These are phyloP conservation scores for Chaetodon trifasciatus DNA, from an alignment of 2,797 vertebrate genomes.

Conservation along the genomic window DNA sequence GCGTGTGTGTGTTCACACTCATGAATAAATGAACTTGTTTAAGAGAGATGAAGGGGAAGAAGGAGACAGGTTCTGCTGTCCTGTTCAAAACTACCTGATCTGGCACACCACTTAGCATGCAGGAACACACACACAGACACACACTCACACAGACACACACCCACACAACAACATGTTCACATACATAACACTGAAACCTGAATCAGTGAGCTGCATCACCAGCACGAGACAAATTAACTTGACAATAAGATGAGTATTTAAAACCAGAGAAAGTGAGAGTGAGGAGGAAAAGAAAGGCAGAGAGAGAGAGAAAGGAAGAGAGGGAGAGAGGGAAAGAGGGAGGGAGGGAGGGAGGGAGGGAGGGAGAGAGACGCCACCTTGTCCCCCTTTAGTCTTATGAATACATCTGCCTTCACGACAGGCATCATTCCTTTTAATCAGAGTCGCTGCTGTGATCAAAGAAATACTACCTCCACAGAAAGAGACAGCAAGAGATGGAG, in stretches of 20 bases:
- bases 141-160: slow-evolving; percentile 15
- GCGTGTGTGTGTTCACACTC: slow-evolving; percentile 58
- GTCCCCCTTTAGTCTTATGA: slow-evolving; percentile 77
- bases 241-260: slow-evolving; percentile 40
- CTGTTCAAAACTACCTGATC: slow-evolving; percentile 79
- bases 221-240: slow-evolving; percentile 24
- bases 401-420: slow-evolving; percentile 75
- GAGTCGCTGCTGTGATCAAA: slow-evolving; percentile 82
- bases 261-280: slow-evolving; percentile 26
- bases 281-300: slow-evolving; percentile 31
- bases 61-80: slow-evolving; percentile 81
- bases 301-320: slow-evolving; percentile 37
- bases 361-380: slow-evolving; percentile 52
- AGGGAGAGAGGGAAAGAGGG: slow-evolving; percentile 38
- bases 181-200: slow-evolving; percentile 10
- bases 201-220: slow-evolving; percentile 24
- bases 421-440: slow-evolving; percentile 87
- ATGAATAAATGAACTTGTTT: slow-evolving; percentile 86
- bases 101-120: slow-evolving; percentile 69
- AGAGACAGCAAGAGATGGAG: slow-evolving; percentile 75
- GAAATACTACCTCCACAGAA: slow-evolving; percentile 76
- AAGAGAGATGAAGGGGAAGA: slow-evolving; percentile 80
- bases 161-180: slow-evolving; percentile 14
- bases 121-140: slow-evolving; percentile 42
- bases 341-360: slow-evolving; percentile 23